Base-by-base conservation (phyloP, 1,140 invertebrate species). In the Neodiprion lecontei region DNA sequence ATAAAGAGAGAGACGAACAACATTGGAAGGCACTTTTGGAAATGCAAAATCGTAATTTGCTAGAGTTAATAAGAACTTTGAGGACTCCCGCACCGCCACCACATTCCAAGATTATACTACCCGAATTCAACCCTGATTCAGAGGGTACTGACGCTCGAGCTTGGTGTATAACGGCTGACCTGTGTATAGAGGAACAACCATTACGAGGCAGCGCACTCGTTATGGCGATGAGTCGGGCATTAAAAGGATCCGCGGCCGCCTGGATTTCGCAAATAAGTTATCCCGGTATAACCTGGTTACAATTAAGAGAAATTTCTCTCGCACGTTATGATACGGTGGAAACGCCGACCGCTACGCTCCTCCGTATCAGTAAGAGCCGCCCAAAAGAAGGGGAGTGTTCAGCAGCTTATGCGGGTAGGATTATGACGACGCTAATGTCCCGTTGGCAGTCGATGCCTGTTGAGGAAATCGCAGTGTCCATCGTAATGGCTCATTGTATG, bases 381-480 rank as follows among this genome's bases (percentile, higher is more conserved):
- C 69, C 48, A 21, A 77, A 69, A 9, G 72, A 66, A 66, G 72
- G 67, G 7, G 72, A 72, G 67, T 66, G 47, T 72, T 21, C 67
- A 17, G 72, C 72, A 7, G 53, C 72, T 53, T 66, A 72, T 66
- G 61, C 72, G 40, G 61, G 23, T 28, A 48, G 72, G 61, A 61
- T 72, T 40, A 17, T 72, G 40, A 72, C 11, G 12, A 65, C 10
- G 11, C 12, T 72, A 7, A 66, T 66, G 17, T 66, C 53, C 28
- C 72, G 65, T n/a, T 77, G 73, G 71, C 21, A 75, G 61, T 9
- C 50, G 47, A 9, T 67, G 48, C 40, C 2, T 7, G 17, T 21
- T 8, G 73, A 79, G 69, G 21, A 79, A 14, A 78, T 78, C 23
- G 53, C 73, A 4, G 72, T 79, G 2, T 66, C 76, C 9, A 23